Evolutionary conservation across 2,113 vertebrate genomes (phyloP), one percentile per base, ranked within the genome.

Genomic region (Vidua chalybeata): DNA sequence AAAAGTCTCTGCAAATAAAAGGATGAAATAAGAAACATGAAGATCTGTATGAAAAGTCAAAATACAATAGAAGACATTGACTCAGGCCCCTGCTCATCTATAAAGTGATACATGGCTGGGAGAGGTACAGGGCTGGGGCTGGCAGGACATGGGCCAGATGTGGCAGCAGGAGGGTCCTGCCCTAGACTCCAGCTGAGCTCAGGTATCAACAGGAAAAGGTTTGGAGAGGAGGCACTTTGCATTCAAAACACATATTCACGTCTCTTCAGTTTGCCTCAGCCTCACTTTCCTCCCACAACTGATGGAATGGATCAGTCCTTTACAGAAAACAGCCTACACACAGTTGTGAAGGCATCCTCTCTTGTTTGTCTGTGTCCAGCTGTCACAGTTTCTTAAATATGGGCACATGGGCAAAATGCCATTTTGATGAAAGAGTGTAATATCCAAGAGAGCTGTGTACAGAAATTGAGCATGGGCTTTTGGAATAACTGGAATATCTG

Each of bases 401-500:
- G 63, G 78, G 59, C 26, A 11, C 16, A 33, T 0, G 2, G 83
- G 46, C 46, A 92, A 77, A 95, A 90, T 86, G 88, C 59, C 90
- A 67, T 80, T 94, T 80, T 90, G 90, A 83, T 90, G 75, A 62
- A 85, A 77, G 76, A 79, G 20, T 77, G 49, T 46, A 80, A 66
- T 80, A 77, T 54, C 74, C 15, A 10, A 67, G 46, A 88, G 82
- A 85, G 62, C 54, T 73, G 54, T 88, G 88, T 59, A 54, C 39
- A 71, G 76, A 90, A 83, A 90, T 30, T 1, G 2, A 90, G 39
- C 54, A 59, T 51, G 41, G 59, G 71, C 19, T 80, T 94, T 92
- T 88, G 61, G 66, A 94, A 67, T 84, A 87, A 81, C 77, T 77
- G 77, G n/a, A 96, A 58, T 88, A 80, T 66, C 63, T 79, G 67